phyloP scores from a whole-genome alignment of 2,888 invertebrate species.

The Nudaria mundana region DNA sequence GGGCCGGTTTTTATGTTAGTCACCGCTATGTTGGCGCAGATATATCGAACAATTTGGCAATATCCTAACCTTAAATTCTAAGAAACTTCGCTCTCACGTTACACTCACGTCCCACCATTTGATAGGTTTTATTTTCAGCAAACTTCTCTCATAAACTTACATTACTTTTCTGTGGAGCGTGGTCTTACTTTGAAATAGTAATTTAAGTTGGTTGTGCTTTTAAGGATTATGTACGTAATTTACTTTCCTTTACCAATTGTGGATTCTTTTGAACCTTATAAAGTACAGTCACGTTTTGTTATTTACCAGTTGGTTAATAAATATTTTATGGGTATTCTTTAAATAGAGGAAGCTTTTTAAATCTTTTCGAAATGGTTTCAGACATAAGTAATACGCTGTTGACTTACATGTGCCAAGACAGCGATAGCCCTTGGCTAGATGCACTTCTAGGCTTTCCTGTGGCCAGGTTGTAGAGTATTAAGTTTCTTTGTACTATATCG shows the following conservation, averaged over 20 bases:
- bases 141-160: constrained; percentile 32
- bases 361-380: constrained; percentile 4
- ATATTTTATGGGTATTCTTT: constrained; percentile 5
- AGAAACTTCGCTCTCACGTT: constrained; percentile 19
- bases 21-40: neutral
- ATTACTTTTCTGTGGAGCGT: constrained; percentile 39
- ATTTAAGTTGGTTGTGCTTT: constrained; percentile 35
- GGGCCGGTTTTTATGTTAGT: too few relatives aligned
- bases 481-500: too few relatives aligned
- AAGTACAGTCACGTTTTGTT: constrained; percentile 10
- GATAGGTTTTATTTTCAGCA: constrained; percentile 27
- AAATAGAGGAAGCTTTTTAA: too few relatives aligned
- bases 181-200: constrained; percentile 25
- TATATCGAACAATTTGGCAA: constrained; percentile 9
- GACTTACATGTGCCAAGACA: too few relatives aligned
- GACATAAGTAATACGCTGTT: constrained; percentile 1
- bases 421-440: too few relatives aligned
- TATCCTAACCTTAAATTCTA: constrained; percentile 19
- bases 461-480: too few relatives aligned
- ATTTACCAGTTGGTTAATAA: constrained; percentile 7
- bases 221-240: constrained; percentile 25
- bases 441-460: too few relatives aligned
- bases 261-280: constrained; percentile 19
- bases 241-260: constrained; percentile 6
- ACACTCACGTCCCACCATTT: constrained; percentile 18